Base-by-base conservation (phyloP, 2,888 invertebrate genomes). In the Ormyrus thymus region DNA sequence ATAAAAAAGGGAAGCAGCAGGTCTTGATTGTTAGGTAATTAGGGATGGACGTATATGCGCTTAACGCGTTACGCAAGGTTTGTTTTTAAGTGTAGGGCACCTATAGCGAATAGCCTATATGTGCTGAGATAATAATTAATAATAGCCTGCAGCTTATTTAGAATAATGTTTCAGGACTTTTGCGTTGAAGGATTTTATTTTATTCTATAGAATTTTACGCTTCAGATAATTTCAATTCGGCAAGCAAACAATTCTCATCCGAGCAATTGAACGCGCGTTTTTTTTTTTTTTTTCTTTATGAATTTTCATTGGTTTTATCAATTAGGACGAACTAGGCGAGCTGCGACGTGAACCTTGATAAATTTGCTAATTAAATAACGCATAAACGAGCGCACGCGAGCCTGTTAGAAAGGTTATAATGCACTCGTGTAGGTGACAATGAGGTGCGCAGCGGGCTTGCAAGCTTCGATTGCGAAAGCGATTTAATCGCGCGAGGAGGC, bases 11-110 rank as follows among this genome's bases (percentile, higher is more conserved):
- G 29, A 4, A 29, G 29, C 3, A 29, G 29, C 29, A 4, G 29
- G 29, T 29, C 29, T 29, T 4, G 29, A 29, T 61, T 15, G 50
- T 70, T 61, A 48, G 10, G 50, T 15, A 59, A 51, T 51, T 10
- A 48, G 15, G 29, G 53, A 66, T 4, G 7, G 7, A 62, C 53
- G 6, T 72, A 62, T 62, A 46, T 5, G 11, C 48, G 8, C 10
- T 10, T 29, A 48, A 43, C 29, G 50, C 29, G 50, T 73, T 74
- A 74, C 65, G 73, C 73, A 74, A 74, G 29, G 65, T 74, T 74
- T 50, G 65, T 74, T 74, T 56, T 65, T 11, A 15, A 53, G 4
- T 46, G 29, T 3, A 29, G 29, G 29, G 29, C 29, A 29, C 29
- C 29, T 29, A 29, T 29, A 29, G 29, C 29, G 29, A 29, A 29